Evolutionary conservation across 2,797 vertebrate genomes (phyloP), one percentile per base, ranked within the genome.

Genomic region (Gila robusta): DNA sequence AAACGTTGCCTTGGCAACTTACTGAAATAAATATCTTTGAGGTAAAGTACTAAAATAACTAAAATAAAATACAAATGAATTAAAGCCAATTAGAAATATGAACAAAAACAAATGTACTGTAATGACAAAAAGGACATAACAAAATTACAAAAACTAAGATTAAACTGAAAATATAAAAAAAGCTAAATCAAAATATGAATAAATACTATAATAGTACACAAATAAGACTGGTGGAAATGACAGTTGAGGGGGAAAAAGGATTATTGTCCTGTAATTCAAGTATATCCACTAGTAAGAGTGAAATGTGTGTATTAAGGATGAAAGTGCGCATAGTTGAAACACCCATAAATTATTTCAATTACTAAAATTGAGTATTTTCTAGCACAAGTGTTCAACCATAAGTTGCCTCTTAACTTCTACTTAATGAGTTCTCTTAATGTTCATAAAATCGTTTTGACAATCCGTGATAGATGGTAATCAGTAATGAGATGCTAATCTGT

Each of bases 391-490:
- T 62, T 28, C 67, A 77, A 62, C 12, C 47, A 26, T 28, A 32
- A 23, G 32, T 73, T n/a, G 16, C 37, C 16, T 41, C 19, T 74
- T 87, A 82, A 78, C 44, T 71, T 69, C 28, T 44, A 21, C 7
- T 26, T 78, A 81, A 80, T 87, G 81, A 62, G 54, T 69, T 78
- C 26, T 72, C 8, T 6, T 52, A 67, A 39, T 80, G 35, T 35
- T 37, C 49, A 69, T 11, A 41, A 39, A 73, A 84, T 81, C 23
- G 6, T 71, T 77, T 35, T 47, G 70, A 47, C 74, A 74, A n/a
- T 23, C 19, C 1, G 19, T 59, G 35, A 80, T 71, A 26, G n/a
- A 79, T 16, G 28, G 41, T 17, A 74, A 84, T 74, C 32, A 59
- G 59, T 70, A 59, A 74, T 73, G 17, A 47, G 26, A 87, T 70